Conservation (phyloP, 2,797 vertebrate genomes). For the Anableps anableps region DNA sequence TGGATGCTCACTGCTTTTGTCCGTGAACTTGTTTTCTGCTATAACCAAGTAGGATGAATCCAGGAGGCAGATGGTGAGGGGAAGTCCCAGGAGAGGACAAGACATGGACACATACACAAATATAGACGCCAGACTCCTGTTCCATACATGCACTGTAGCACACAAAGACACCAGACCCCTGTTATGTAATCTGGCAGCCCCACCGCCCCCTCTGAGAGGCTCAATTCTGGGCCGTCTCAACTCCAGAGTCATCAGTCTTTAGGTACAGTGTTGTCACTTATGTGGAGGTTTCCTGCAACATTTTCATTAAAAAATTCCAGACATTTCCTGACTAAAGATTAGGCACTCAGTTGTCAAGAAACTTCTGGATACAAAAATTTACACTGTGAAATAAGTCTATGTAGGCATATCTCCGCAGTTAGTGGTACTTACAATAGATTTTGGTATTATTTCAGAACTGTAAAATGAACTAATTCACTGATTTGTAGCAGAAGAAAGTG, state of each 20-base stretch:
- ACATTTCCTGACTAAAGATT: conserved; percentile 24
- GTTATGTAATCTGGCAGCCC: conserved; percentile 82
- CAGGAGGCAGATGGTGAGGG: conserved; percentile 82
- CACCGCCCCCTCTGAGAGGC: conserved; percentile 65
- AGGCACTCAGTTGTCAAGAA: not conserved
- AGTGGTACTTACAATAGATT: not conserved
- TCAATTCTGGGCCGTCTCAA: conserved; percentile 59
- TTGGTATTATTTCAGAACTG: not conserved
- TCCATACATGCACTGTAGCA: conserved; percentile 56
- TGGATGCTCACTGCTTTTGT: conserved; percentile 58
- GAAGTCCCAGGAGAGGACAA: conserved; percentile 71
- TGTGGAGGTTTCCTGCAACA: conserved; percentile 8
- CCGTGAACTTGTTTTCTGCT: conserved; percentile 71
- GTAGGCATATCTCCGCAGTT: not conserved
- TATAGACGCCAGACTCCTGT: conserved; percentile 50
- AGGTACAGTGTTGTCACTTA: conserved; percentile 43
- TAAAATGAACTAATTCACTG: not conserved
- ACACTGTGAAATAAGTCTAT: not conserved
- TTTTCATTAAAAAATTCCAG: conserved; percentile 1
- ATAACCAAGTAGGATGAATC: conserved; percentile 79
- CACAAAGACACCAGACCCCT: conserved; percentile 77
- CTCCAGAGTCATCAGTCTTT: conserved; percentile 71
- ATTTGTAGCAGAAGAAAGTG: not conserved
- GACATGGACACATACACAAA: conserved; percentile 20
- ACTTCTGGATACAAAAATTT: not conserved